Percentiles rank a stretch among this genome's conserved stretches.
Conservation (phyloP, 2,797 vertebrate species). For the Aeoliscus strigatus region DNA sequence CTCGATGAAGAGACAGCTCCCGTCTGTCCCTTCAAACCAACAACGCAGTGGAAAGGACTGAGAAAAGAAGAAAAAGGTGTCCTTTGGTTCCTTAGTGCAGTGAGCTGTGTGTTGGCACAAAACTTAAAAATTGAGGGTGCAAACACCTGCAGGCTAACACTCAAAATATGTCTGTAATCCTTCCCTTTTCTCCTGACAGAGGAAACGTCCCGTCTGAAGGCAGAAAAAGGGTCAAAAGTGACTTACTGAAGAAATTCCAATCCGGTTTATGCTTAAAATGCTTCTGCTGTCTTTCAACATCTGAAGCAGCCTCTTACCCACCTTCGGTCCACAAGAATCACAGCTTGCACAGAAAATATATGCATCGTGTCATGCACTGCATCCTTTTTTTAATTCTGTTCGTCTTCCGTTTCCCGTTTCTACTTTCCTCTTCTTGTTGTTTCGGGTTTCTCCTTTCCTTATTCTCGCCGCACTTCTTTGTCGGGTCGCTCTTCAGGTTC, state of each 20-base stretch:
- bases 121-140: slow-evolving; percentile 1
- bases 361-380: slow-evolving; percentile 19
- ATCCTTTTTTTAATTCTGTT: slow-evolving; percentile 11
- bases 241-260: slow-evolving; percentile 47
- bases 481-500: slow-evolving; percentile 31
- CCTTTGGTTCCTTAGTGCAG: slow-evolving; percentile 25
- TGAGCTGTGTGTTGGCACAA: slow-evolving; percentile 9
- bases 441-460: slow-evolving; percentile 10
- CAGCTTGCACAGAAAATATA: slow-evolving; percentile 34
- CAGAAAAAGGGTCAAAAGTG: slow-evolving; percentile 30
- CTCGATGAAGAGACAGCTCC: slow-evolving; percentile 15
- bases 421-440: slow-evolving; percentile 21
- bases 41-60: slow-evolving; percentile 22
- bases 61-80: slow-evolving; percentile 22
- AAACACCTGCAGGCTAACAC: slow-evolving; percentile 8
- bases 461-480: slow-evolving; percentile 25
- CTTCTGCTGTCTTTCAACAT: slow-evolving; percentile 52
- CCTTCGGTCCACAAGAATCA: slow-evolving; percentile 31
- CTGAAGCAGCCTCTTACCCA: slow-evolving; percentile 45
- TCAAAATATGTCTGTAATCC: slow-evolving; percentile 9
- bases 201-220: slow-evolving; percentile 28
- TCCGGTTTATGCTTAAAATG: slow-evolving; percentile 37
- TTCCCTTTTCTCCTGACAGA: slow-evolving; percentile 1
- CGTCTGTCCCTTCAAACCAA: slow-evolving; percentile 39
- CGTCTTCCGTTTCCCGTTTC: slow-evolving; percentile 19